A percentile compares a stretch with the other conserved stretches of the same genome.
Conservation (phyloP, 2,888 invertebrate genomes). For the Chelonus formosanus region DNA sequence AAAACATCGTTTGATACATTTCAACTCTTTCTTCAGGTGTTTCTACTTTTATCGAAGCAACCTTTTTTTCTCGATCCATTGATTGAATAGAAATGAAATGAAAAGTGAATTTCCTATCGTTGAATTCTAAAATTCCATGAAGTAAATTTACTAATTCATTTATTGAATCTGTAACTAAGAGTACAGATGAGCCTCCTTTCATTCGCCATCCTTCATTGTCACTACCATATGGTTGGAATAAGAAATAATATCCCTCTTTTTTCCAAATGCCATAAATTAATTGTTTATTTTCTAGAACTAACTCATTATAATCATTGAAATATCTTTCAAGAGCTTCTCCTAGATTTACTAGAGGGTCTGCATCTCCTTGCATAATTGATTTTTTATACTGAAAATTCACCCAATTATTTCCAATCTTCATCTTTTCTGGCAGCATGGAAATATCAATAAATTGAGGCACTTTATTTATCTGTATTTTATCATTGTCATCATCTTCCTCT, state of each 20-base stretch:
- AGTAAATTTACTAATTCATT: constrained; percentile 52
- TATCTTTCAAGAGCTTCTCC: constrained; percentile 57
- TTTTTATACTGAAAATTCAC: constrained; percentile 46
- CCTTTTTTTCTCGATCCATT: constrained; percentile 47
- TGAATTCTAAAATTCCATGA: constrained; percentile 54
- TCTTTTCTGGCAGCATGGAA: constrained; percentile 49
- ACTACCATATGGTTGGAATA: constrained; percentile 60
- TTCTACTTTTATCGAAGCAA: constrained; percentile 30
- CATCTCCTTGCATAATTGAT: constrained; percentile 49
- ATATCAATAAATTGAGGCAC: constrained; percentile 37
- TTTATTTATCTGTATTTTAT: constrained; percentile 30
- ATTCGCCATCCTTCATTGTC: constrained; percentile 55
- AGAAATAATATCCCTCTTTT: constrained; percentile 44
- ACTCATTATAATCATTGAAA: constrained; percentile 49
- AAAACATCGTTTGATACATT: constrained; percentile 50
- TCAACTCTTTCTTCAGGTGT: constrained; percentile 41
- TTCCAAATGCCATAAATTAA: constrained; percentile 56
- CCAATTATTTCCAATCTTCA: constrained; percentile 48
- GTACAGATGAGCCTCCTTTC: constrained; percentile 46
- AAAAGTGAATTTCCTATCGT: constrained; percentile 49
- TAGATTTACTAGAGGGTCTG: constrained; percentile 55
- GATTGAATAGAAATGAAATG: constrained; percentile 52
- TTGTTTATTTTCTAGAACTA: constrained; percentile 54
- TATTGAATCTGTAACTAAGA: constrained; percentile 50
- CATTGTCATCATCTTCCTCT: constrained; percentile 40